These are phyloP conservation scores for Megalurothrips usitatus DNA, from an alignment of 2,888 invertebrate genomes.

Conservation along the genomic window DNA sequence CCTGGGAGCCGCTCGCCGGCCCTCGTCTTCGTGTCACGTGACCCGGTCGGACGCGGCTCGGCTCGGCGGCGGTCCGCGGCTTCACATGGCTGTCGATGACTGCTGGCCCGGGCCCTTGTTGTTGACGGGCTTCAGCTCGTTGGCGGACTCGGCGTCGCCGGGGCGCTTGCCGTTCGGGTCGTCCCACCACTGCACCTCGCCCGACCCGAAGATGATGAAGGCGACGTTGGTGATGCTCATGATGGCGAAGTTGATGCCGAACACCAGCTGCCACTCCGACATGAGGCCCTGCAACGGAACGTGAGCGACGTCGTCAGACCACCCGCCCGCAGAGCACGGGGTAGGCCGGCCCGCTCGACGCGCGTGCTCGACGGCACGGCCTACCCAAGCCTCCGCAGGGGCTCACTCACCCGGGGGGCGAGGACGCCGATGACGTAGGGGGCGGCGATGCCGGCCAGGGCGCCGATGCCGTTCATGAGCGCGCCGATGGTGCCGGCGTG, in stretches of 20 bases:
- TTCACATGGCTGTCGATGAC: neutral
- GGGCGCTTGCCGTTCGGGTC: conserved; percentile 48
- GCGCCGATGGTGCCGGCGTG: conserved; percentile 61
- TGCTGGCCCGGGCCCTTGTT: neutral
- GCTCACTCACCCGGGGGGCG: conserved; percentile 49
- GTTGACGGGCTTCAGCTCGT: neutral
- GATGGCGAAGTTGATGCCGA: conserved; percentile 71
- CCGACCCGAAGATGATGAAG: conserved; percentile 66
- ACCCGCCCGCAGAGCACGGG: too few species aligned
- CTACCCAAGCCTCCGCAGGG: too few species aligned
- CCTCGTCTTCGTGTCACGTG: too few species aligned
- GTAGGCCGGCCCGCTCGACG: neutral
- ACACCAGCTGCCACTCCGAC: conserved; percentile 69
- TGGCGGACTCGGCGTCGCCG: neutral
- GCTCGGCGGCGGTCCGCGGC: neutral
- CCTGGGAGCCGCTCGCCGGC: too few species aligned
- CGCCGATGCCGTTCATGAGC: conserved; percentile 57
- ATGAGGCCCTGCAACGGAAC: conserved; percentile 43
- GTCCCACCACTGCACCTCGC: conserved; percentile 73
- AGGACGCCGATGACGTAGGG: conserved; percentile 57
- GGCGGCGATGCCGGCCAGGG: conserved; percentile 56
- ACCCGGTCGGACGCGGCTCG: neutral
- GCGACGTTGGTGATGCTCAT: conserved; percentile 62
- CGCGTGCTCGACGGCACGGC: too few species aligned
- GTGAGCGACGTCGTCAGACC: neutral